Percentiles rank a stretch among this genome's conserved stretches.
Conservation (phyloP, 2,113 vertebrate species). For the Oncorhynchus keta region DNA sequence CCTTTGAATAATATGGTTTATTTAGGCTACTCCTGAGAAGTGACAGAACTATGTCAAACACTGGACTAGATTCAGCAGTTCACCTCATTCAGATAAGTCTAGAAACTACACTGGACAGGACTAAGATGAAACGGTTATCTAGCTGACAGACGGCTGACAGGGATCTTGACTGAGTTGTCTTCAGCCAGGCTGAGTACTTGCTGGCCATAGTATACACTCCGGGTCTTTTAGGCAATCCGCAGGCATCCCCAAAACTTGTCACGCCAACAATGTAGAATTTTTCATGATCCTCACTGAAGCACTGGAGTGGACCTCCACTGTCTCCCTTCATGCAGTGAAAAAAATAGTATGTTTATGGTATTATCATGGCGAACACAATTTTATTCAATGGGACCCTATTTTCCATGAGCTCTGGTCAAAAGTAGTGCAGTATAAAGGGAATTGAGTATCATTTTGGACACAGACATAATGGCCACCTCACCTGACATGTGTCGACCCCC, state of each 20-base stretch:
- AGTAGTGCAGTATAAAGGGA: too few relatives aligned
- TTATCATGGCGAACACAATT: background rate
- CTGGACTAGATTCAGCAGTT: background rate
- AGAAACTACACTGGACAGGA: slow-evolving; percentile 30
- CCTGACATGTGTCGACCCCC: slow-evolving; percentile 58
- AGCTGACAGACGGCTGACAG: slow-evolving; percentile 9
- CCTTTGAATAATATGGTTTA: too few relatives aligned
- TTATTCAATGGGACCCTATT: too few relatives aligned
- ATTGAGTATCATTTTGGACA: too few relatives aligned
- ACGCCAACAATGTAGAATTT: slow-evolving; percentile 72
- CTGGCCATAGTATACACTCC: slow-evolving; percentile 73
- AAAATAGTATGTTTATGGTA: background rate
- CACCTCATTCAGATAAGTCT: slow-evolving; percentile 23
- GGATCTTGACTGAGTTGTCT: slow-evolving; percentile 19
- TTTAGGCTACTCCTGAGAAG: too few relatives aligned
- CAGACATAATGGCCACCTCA: slow-evolving; percentile 12
- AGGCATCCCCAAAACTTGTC: slow-evolving; percentile 74
- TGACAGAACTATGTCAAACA: background rate
- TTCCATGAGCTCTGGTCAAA: too few relatives aligned
- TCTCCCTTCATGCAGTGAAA: slow-evolving; percentile 65
- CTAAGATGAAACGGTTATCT: slow-evolving; percentile 7
- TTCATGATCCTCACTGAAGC: slow-evolving; percentile 59
- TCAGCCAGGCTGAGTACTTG: slow-evolving; percentile 52
- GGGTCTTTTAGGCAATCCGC: slow-evolving; percentile 65
- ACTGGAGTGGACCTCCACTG: slow-evolving; percentile 80